A percentile compares a stretch with the other conserved stretches of the same genome.
phyloP scores from a whole-genome alignment of 2,797 vertebrate genomes.

The Percopsis omiscomaycus region DNA sequence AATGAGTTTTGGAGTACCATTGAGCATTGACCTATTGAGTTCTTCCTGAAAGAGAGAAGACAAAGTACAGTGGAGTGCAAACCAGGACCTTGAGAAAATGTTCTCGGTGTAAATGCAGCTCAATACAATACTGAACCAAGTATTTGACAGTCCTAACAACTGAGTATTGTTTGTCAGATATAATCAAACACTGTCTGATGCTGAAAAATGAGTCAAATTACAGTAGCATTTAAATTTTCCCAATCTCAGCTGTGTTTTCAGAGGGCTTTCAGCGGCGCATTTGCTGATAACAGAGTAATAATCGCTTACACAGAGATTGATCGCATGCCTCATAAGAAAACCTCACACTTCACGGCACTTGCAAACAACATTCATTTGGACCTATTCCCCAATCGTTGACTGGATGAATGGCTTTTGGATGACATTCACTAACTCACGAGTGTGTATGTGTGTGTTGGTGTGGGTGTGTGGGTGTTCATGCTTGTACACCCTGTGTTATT shows the following conservation, averaged over 20 bases:
- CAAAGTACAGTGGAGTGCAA: too few relatives aligned
- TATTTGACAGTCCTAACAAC: too few relatives aligned
- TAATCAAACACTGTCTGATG: too few relatives aligned
- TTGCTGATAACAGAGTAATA: conserved; percentile 41
- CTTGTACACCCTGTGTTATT: conserved; percentile 31
- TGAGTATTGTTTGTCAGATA: too few relatives aligned
- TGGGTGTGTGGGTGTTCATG: conserved; percentile 31
- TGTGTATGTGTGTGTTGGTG: conserved; percentile 13
- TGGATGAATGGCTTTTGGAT: conserved; percentile 65
- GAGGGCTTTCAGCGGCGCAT: conserved; percentile 25
- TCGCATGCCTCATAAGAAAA: conserved; percentile 41
- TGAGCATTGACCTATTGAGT: too few relatives aligned
- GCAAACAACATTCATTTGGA: conserved; percentile 53
- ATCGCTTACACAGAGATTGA: conserved; percentile 40
- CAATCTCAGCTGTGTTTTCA: conserved; percentile 8
- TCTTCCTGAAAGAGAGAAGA: too few relatives aligned
- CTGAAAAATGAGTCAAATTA: too few relatives aligned
- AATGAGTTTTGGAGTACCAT: too few relatives aligned
- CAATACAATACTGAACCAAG: too few relatives aligned
- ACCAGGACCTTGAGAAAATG: too few relatives aligned
- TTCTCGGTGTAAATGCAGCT: too few relatives aligned
- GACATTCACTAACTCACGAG: conserved; percentile 19
- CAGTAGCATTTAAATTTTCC: conserved; percentile 5
- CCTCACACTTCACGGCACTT: conserved; percentile 40
- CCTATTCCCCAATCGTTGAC: conserved; percentile 40